Evolutionary conservation across 1,140 invertebrate genomes (phyloP), one percentile per base, ranked within the genome.

Genomic region (Lerema accius): DNA sequence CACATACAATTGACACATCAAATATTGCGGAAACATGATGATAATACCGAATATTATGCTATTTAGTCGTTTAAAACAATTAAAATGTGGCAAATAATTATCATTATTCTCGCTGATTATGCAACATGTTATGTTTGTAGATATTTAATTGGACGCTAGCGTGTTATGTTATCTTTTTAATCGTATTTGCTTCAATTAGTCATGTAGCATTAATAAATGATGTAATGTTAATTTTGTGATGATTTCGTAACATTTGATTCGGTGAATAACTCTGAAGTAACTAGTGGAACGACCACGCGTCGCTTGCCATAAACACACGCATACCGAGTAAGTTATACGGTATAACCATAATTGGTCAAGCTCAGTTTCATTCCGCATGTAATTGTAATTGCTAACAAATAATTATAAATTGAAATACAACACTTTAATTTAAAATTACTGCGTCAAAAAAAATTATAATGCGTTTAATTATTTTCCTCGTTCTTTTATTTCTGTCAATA

Each of bases 261-360:
- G 55, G 58, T 59, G 65, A 84, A 81, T 84, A 72, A 50, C 71
- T 76, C 26, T 53, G 46, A 65, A 46, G 63, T 71, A 73, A 67
- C 46, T 51, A 67, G 46, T 71, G 76, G 73, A 78, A 84, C 81
- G 69, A 75, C 48, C 69, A 76, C 76, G 78, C 76, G 72, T 80
- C 73, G 73, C 63, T 80, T 73, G 59, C 63, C 63, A 65, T 69
- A 46, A 19, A 49, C 14, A 42, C 42, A 53, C 32, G 49, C 32
- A 32, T n/a, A n/a, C n/a, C n/a, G n/a, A n/a, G n/a, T n/a, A n/a
- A n/a, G n/a, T n/a, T n/a, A n/a, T n/a, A 39, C 48, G 13, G 26
- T 37, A 37, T 37, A 11, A 14, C 7, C 46, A 10, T 16, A 49
- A 49, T 50, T 51, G 49, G 15, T 37, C 5, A n/a, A n/a, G n/a